Conservation (phyloP, 2,113 vertebrate species). For the Chrysochloris asiatica region DNA sequence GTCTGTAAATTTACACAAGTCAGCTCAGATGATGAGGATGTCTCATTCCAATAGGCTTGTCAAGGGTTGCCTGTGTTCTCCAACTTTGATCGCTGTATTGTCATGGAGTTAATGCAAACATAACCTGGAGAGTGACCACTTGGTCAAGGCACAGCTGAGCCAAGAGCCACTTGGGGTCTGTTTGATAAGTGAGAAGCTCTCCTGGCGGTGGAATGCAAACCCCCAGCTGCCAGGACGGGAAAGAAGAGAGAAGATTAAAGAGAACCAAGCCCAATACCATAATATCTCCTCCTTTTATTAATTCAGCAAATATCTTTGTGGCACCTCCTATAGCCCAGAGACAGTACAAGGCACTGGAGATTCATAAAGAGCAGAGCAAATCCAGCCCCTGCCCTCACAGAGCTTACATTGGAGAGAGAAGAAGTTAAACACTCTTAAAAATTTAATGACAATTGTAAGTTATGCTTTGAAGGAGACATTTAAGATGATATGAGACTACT, state of each 20-base stretch:
- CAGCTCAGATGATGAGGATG: too few species aligned
- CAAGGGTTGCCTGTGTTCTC: too few species aligned
- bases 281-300: accelerated
- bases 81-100: not conserved
- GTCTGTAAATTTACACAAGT: not conserved
- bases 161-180: not conserved
- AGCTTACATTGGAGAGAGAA: too few species aligned
- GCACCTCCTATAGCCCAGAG: not conserved
- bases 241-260: too few species aligned
- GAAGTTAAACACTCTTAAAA: too few species aligned
- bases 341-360: not conserved
- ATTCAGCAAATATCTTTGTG: not conserved
- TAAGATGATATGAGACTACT: not conserved
- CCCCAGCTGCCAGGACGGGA: too few species aligned
- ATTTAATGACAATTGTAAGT: not conserved
- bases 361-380: not conserved
- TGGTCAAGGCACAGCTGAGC: not conserved
- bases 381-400: too few species aligned
- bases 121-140: not conserved
- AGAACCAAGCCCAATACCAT: not conserved
- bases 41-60: not conserved
- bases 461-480: not conserved
- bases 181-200: not conserved
- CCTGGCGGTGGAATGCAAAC: not conserved
- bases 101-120: not conserved